Base-by-base conservation (phyloP, 2,888 invertebrate genomes). In the Salpingus planirostris region DNA sequence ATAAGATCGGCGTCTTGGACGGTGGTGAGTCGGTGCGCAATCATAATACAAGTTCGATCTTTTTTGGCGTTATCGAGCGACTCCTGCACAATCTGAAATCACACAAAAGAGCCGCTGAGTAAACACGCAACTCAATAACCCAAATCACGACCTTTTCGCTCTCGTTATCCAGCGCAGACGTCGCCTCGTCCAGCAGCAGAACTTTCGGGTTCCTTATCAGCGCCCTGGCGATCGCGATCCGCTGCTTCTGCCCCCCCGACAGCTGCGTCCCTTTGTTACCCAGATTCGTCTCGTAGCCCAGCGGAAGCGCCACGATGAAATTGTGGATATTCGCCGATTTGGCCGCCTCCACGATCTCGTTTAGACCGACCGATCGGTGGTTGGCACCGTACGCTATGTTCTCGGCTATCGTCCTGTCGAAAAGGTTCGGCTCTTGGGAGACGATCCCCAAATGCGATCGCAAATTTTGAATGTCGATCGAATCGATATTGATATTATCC, bases 301-400 rank as follows among this genome's bases (percentile, higher is more conserved):
- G 53, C 21, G 91, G 91, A 42, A 92, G 63, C 5, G 78, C 72
- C 1, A 74, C 53, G 30, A 92, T 79, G 52, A 91, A 92, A 49
- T 76, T 78, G 55, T 92, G 91, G 47, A 91, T 89, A 52, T 91
- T 92, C 0, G 92, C 89, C 54, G 80, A 79, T 51, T 77, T 79
- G 0, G 88, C 86, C 0, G 85, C 83, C 12, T 73, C 69, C 1
- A 89, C 78, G 27, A 92, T 74, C 55, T 90, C 88, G 27, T 77
- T 74, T 63, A 76, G 74, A 2, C 67, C 53, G 1, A 84, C 76
- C 2, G 58, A 57, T n/a, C 80, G 65, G 0, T 68, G 64, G 56
- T 87, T 89, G 56, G 89, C 87, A 2, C 95, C 95, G 55, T 95
- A 95, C 0, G 86, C 83, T 44, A 96, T 93, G 62, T 96, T 96